Base-by-base conservation (phyloP, 2,888 invertebrate species). In the Drosophila meridionalis region DNA sequence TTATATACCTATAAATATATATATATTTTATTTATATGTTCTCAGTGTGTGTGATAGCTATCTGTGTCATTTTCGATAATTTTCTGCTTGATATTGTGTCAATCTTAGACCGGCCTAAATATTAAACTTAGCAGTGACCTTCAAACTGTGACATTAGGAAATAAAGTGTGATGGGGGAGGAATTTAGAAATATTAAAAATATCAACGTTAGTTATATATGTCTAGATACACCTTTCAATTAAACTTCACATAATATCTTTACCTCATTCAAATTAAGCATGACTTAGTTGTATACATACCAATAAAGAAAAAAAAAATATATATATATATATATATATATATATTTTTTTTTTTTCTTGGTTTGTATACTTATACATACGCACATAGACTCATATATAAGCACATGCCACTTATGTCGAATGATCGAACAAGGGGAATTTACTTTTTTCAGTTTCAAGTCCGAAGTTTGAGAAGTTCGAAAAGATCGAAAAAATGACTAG, bases 331-430 rank as follows among this genome's bases (percentile, higher is more conserved):
- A 11, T 42, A 42, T n/a, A n/a, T 42, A 43, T 32, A 32, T 32
- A 32, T 32, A 20, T 20, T 20, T 20, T 20, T 20, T 20, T 20
- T 20, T 20, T 20, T 20, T 20, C 20, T 20, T 20, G 20, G 20
- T 20, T 20, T 38, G 9, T 38, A 12, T 5, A 12, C 11, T 7
- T 7, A 28, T 6, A 45, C 42, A 59, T 45, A 66, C 43, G 32
- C 43, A 64, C 38, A 42, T 43, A 57, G 43, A 52, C 26, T 36
- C n/a, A 20, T 50, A 11, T 12, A 52, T 34, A n/a, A 47, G 20
- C 12, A 20, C 34, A 34, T 52, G 50, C 50, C 11, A 11, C 32
- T 6, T n/a, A 20, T 32, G 34, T 52, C 20, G n/a, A 11, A 34
- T 20, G 7, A 28, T 38, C 38, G 28, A 38, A 8, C 26, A 55